These are phyloP conservation scores for Pandemis heparana DNA, from an alignment of 2,888 invertebrate species.

Conservation along the genomic window DNA sequence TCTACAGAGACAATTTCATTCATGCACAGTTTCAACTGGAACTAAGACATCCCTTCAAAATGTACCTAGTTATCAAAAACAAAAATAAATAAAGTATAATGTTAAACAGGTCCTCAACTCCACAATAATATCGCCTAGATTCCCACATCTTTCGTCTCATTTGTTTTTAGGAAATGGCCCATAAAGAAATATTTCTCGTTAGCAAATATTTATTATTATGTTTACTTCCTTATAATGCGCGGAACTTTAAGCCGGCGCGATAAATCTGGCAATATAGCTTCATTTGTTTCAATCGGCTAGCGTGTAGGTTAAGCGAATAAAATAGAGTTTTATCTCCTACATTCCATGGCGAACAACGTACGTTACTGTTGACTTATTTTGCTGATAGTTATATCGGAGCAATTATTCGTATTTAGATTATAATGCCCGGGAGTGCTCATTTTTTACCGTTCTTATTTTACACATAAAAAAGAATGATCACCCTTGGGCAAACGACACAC, in stretches of 20 bases:
- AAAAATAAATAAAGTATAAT: neutral
- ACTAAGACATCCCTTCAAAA: neutral
- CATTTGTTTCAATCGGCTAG: slow-evolving; percentile 18
- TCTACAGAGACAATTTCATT: too few species aligned
- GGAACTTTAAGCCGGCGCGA: neutral
- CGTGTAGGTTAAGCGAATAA: slow-evolving; percentile 35
- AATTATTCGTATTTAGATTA: slow-evolving; percentile 79
- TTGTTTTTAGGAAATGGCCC: slow-evolving; percentile 1
- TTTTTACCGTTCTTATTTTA: slow-evolving; percentile 50
- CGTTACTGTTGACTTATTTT: slow-evolving; percentile 60
- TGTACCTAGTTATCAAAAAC: neutral
- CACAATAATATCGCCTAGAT: neutral
- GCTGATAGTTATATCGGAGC: slow-evolving; percentile 66
- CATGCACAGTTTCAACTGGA: too few species aligned
- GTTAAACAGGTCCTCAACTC: neutral
- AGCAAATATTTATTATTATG: slow-evolving; percentile 2
- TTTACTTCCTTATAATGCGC: slow-evolving; percentile 4
- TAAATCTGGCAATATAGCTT: neutral
- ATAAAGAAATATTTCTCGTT: neutral
- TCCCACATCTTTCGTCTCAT: neutral
- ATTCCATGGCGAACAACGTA: slow-evolving; percentile 58
- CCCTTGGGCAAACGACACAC: slow-evolving; percentile 62
- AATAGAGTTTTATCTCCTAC: slow-evolving; percentile 54
- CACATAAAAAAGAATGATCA: slow-evolving; percentile 54
- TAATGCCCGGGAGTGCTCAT: slow-evolving; percentile 64